Evolutionary conservation across 2,797 vertebrate species (phyloP).

Genomic region (Columba guinea): DNA sequence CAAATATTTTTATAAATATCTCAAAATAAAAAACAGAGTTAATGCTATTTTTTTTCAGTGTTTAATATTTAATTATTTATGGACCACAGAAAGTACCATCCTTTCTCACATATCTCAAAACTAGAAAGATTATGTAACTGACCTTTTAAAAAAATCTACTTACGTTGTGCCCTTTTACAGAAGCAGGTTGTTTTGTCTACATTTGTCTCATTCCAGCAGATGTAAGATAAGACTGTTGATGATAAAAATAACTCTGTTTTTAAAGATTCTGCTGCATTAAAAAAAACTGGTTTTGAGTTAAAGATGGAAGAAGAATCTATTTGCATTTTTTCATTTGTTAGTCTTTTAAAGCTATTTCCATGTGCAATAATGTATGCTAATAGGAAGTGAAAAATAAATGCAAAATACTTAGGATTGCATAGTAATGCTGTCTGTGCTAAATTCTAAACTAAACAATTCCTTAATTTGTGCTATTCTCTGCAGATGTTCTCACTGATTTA

Average conservation of each 20-base stretch:
- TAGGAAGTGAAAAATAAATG: background rate
- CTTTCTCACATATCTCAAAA: background rate
- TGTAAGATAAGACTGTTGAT: background rate
- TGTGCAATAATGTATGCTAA: background rate
- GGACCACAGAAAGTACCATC: background rate
- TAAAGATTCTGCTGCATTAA: background rate
- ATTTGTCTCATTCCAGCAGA: background rate
- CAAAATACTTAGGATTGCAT: background rate
- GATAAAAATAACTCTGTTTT: background rate
- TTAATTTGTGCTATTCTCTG: background rate
- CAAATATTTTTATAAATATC: background rate
- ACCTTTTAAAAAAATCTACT: background rate
- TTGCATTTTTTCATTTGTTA: background rate
- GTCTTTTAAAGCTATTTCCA: background rate
- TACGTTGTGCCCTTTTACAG: background rate
- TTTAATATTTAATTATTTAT: background rate
- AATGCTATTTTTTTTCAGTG: background rate
- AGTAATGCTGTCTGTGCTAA: background rate
- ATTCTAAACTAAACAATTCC: background rate
- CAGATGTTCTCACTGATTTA: background rate
- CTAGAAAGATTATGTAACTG: background rate
- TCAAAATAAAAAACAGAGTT: background rate
- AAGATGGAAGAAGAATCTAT: background rate
- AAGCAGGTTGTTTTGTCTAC: constrained; percentile 2
- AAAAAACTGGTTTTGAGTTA: background rate